Evolutionary conservation across 92 coral and sea anemone species (phyloP).

Genomic region (Epizoanthus fatuus): DNA sequence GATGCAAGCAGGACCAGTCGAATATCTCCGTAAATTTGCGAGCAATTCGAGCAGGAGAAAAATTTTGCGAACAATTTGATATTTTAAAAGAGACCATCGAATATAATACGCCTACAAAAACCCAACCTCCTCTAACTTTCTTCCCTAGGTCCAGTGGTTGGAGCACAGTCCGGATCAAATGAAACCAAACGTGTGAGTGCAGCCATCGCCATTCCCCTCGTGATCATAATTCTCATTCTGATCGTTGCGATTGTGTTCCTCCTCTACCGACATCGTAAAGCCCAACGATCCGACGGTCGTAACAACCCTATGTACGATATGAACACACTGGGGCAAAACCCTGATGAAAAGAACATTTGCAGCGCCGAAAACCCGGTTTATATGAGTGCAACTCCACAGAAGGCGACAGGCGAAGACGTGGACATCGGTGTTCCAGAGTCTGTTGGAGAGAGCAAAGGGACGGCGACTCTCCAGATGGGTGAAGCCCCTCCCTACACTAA

Average conservation of each 20-base stretch:
- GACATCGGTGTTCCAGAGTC: too few relatives aligned
- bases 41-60: too few relatives aligned
- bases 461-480: background rate
- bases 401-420: background rate
- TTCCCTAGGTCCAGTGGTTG: background rate
- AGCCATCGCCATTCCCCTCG: conserved; percentile 14
- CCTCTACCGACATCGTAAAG: conserved; percentile 4
- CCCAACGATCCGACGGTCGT: conserved; percentile 2
- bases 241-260: background rate
- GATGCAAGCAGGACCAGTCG: too few relatives aligned
- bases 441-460: background rate
- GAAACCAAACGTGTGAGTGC: conserved; percentile 14
- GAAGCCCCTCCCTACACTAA: background rate
- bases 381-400: background rate
- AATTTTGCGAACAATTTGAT: too few relatives aligned
- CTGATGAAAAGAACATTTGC: too few relatives aligned
- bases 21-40: too few relatives aligned
- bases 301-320: background rate
- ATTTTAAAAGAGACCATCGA: too few relatives aligned
- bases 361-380: conserved; percentile 21
- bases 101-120: too few relatives aligned
- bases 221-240: background rate
- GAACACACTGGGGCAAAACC: background rate
- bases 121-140: too few relatives aligned
- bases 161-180: conserved; percentile 3